Base-by-base conservation (phyloP, 2,888 invertebrate species). In the Toxonevra muliebris region DNA sequence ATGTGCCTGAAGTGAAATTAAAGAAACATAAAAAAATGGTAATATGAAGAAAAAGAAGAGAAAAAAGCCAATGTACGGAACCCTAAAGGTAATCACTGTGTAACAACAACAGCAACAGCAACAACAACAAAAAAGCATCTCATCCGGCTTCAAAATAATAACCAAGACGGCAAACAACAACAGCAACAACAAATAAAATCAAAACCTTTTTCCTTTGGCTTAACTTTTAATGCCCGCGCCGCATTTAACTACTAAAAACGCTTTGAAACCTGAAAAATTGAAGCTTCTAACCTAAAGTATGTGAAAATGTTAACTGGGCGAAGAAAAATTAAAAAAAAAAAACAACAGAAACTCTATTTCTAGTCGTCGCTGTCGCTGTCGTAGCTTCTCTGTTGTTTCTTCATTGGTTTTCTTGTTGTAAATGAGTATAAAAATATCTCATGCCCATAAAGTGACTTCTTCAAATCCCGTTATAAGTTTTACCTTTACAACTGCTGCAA, bases 401-500 rank as follows among this genome's bases (percentile, higher is more conserved):
- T 20, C 11, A n/a, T 19, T 19, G 15, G 59, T 43, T n/a, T 17
- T 41, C n/a, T 30, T n/a, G 17, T 43, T 12, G 12, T 60, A 8
- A 53, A 40, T 53, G 52, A 61, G 61, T 52, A 53, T 60, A 66
- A 9, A 66, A 58, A 30, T 30, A 52, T 61, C 61, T 61, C 61
- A 61, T 50, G 61, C 50, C 30, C 52, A 64, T 60, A 64, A 68
- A 68, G 54, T 55, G 64, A 68, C 60, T 68, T 68, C 68, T 68
- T 68, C 55, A 60, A 64, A 61, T 61, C 58, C 62, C 57, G 59
- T 62, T 63, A n/a, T n/a, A n/a, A n/a, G n/a, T n/a, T n/a, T n/a
- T n/a, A 57, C 55, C 43, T 52, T 53, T 54, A 41, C 20, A 63
- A 63, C 20, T 20, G 48, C 15, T 45, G 53, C 15, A 30, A 30